Evolutionary conservation across 2,113 vertebrate species (phyloP), one percentile per base, ranked within the genome.

Genomic region (Morone chrysops): DNA sequence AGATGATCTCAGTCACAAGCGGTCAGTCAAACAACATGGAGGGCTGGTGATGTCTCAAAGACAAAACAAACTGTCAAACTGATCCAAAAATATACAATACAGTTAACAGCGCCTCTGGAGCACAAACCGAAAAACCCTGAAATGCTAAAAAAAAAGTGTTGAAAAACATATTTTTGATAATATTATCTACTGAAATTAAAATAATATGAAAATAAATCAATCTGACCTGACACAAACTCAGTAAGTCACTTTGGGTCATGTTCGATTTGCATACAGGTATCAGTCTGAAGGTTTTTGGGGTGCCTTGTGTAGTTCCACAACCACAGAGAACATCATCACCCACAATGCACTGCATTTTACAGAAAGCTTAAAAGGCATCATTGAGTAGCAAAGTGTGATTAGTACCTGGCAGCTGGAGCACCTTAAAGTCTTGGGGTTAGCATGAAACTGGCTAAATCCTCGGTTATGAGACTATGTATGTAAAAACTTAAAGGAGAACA

Each of bases 241-340:
- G 43, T 12, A 7, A 74, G 40, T 73, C 41, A 54, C 70, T 89
- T 89, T 81, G 87, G 84, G 18, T 80, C 8, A 18, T 38, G 12
- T 13, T 25, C 47, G 22, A 45, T 83, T 80, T 73, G 31, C 70
- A 81, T 69, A 36, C 50, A 70, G 45, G 40, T 8, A 18, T 40
- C 43, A 48, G 54, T 11, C 51, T 59, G 22, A n/a, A 60, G 31
- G n/a, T 50, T 40, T 81, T 18, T 17, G 45, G 63, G 53, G 5
- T 22, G 50, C 57, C 69, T 57, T 16, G 14, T 65, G 48, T 7
- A 25, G 11, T 9, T 83, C 1, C 4, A 71, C 11, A 53, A 25
- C 4, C 6, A 36, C 41, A 69, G 69, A 43, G 51, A 47, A 70
- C 61, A 61, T 57, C 6, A 36, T 69, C 57, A 80, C 67, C 66